A percentile compares a stretch with the other conserved stretches of the same genome.
Conservation (phyloP, 1,140 invertebrate species). For the Pseudomyrmex concolor region DNA sequence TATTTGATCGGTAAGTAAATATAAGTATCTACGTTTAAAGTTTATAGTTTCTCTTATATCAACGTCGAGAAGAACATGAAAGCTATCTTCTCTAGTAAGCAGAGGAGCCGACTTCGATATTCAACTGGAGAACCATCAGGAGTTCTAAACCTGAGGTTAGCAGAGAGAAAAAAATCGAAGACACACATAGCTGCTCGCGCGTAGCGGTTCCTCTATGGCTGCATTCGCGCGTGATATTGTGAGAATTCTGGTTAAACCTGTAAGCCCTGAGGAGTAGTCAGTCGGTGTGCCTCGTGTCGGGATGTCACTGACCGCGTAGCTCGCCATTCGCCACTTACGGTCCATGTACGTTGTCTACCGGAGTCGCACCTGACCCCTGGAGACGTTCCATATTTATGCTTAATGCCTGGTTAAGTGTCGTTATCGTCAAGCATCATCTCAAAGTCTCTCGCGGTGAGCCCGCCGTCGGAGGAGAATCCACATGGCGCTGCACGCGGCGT, state of each 20-base stretch:
- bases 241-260: conserved; percentile 83
- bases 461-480: conserved; percentile 26
- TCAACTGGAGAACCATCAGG: no score
- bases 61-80: neutral
- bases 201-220: conserved; percentile 70
- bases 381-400: conserved; percentile 75
- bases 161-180: conserved; percentile 25
- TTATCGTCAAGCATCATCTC: conserved; percentile 65
- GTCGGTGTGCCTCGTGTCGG: conserved; percentile 50
- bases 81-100: neutral
- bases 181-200: conserved; percentile 55
- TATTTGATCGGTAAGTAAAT: neutral
- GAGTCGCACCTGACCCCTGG: conserved; percentile 70
- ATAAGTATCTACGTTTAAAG: neutral
- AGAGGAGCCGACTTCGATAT: conserved; percentile 17
- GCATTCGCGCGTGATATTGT: conserved; percentile 65
- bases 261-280: conserved; percentile 67
- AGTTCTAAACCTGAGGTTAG: neutral
- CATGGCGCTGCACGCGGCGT: conserved; percentile 28
- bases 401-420: conserved; percentile 70
- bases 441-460: neutral
- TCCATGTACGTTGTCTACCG: conserved; percentile 56
- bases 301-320: conserved; percentile 80
- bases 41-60: neutral
- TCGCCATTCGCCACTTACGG: conserved; percentile 72